Conservation (phyloP, 2,888 invertebrate species). For the Epirrita christyi region DNA sequence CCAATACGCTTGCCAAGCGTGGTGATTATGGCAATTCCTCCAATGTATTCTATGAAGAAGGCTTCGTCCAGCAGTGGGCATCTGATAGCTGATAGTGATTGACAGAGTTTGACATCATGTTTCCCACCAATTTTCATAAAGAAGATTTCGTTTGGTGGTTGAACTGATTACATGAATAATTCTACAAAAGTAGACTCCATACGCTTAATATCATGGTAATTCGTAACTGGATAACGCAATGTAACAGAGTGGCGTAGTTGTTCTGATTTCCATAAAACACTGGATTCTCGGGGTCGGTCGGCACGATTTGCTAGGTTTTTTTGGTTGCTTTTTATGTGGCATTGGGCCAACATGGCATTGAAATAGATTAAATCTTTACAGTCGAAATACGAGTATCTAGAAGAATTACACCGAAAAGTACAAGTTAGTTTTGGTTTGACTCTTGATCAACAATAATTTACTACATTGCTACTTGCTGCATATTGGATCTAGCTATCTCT, state of each 20-base stretch:
- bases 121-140: neutral
- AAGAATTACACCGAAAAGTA: neutral
- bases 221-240: slow-evolving; percentile 22
- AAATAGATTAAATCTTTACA: slow-evolving; percentile 25
- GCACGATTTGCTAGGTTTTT: slow-evolving; percentile 24
- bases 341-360: slow-evolving; percentile 29
- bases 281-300: slow-evolving; percentile 31
- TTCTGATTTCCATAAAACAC: slow-evolving; percentile 38
- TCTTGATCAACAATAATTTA: neutral
- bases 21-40: no score
- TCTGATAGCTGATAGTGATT: no score
- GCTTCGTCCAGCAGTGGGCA: no score
- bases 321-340: slow-evolving; percentile 25
- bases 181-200: slow-evolving; percentile 11
- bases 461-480: neutral
- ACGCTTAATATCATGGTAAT: slow-evolving; percentile 29
- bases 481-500: no score
- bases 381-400: slow-evolving; percentile 5
- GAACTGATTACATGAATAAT: slow-evolving; percentile 15
- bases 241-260: slow-evolving; percentile 28
- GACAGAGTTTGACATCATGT: neutral
- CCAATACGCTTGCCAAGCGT: no score
- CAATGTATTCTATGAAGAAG: no score
- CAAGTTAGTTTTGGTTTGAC: neutral
- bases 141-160: neutral